Conservation (phyloP, 2,113 vertebrate genomes). For the Petaurus breviceps region DNA sequence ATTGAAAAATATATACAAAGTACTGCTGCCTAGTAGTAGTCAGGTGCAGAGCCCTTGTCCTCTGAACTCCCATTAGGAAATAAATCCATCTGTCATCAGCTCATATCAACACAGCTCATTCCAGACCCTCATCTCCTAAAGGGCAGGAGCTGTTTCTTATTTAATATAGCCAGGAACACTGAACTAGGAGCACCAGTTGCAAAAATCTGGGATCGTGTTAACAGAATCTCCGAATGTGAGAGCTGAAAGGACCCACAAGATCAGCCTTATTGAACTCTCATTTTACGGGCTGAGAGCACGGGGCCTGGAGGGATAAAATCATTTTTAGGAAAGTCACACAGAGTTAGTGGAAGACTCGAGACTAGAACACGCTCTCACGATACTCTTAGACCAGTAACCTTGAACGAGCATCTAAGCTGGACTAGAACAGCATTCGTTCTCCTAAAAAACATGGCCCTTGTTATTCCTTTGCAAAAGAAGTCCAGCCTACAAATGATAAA, state of each 20-base stretch:
- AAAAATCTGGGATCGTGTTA: neutral
- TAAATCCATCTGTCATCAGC: neutral
- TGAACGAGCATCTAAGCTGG: neutral
- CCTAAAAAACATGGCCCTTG: neutral
- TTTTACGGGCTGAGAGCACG: neutral
- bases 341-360: neutral
- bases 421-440: neutral
- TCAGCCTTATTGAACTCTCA: neutral
- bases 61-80: neutral
- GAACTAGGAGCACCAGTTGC: neutral
- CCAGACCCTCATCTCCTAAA: neutral
- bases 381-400: neutral
- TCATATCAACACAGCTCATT: neutral
- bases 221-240: neutral
- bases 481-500: neutral
- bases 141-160: neutral
- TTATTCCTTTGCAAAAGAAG: neutral
- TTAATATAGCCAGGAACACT: neutral
- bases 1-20: neutral
- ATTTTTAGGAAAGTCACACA: neutral
- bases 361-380: neutral
- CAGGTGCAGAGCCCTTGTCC: neutral
- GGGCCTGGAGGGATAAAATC: neutral
- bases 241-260: neutral
- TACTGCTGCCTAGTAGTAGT: neutral